Percentiles rank a stretch among this genome's conserved stretches.
Evolutionary conservation across 2,888 invertebrate species (phyloP).

Genomic region (Hirtodrosophila trivittata): DNA sequence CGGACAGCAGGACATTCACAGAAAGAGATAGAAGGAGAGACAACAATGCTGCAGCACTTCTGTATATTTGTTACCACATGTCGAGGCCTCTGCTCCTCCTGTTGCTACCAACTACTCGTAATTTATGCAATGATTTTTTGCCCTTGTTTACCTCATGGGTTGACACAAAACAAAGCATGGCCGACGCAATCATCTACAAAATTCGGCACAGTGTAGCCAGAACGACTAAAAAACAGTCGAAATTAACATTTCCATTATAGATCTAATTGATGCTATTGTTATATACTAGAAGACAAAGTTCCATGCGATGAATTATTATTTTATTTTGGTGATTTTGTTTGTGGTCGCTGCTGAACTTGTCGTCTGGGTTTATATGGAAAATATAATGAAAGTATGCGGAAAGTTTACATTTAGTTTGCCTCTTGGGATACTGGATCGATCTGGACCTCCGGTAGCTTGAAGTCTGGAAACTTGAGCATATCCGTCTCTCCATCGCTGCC

Average conservation of each 20-base stretch:
- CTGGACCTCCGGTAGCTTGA: slow-evolving; percentile 91
- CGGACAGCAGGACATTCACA: slow-evolving; percentile 2
- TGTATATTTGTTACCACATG: slow-evolving; percentile 65
- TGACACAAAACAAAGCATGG: slow-evolving; percentile 55
- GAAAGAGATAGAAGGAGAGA: background rate
- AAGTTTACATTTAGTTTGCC: no score
- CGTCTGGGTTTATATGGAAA: no score
- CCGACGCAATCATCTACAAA: slow-evolving; percentile 35
- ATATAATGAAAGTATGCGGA: no score
- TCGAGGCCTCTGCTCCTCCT: slow-evolving; percentile 34
- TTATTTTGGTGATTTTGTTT: no score
- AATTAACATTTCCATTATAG: background rate
- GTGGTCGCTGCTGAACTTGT: no score
- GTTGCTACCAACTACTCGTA: slow-evolving; percentile 27
- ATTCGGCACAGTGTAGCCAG: slow-evolving; percentile 21
- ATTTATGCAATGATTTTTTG: slow-evolving; percentile 71
- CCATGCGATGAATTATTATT: no score
- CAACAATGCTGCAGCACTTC: slow-evolving; percentile 31
- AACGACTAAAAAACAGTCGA: background rate
- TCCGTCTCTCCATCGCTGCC: slow-evolving; percentile 91
- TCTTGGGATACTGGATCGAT: slow-evolving; percentile 87
- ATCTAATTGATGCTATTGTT: no score
- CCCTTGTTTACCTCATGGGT: slow-evolving; percentile 33
- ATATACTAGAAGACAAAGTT: no score
- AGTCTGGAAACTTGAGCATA: slow-evolving; percentile 94